These are phyloP conservation scores for Hyalella azteca DNA, from an alignment of 2,888 invertebrate genomes.

Conservation along the genomic window DNA sequence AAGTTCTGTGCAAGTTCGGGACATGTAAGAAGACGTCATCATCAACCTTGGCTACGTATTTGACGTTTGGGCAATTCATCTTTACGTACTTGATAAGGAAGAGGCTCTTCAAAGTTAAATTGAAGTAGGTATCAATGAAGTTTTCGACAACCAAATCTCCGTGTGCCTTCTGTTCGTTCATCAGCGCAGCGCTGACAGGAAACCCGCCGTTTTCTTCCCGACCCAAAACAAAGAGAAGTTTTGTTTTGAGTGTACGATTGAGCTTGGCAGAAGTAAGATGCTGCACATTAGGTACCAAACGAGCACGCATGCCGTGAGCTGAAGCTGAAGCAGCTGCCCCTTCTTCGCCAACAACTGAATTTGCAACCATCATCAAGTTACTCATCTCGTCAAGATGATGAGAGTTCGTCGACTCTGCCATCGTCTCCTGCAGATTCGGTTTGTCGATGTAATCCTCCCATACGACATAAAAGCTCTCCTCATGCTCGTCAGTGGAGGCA, in stretches of 20 bases:
- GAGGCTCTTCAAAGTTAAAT: constrained; percentile 56
- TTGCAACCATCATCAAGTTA: too few relatives aligned
- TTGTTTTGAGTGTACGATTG: neutral
- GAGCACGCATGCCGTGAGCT: neutral
- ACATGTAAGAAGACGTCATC: constrained; percentile 58
- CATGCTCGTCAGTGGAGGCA: too few relatives aligned
- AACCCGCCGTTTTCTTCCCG: neutral
- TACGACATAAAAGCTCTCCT: too few relatives aligned
- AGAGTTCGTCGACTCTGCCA: too few relatives aligned
- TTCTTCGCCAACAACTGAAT: too few relatives aligned
- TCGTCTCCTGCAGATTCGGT: too few relatives aligned
- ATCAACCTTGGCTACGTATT: constrained; percentile 54
- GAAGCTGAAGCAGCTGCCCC: neutral
- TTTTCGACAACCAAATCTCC: constrained; percentile 56
- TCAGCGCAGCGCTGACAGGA: neutral
- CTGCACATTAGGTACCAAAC: neutral
- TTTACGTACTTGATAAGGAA: constrained; percentile 56
- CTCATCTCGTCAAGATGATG: too few relatives aligned
- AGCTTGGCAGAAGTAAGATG: neutral
- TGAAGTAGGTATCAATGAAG: constrained; percentile 57
- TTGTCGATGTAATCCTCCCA: neutral
- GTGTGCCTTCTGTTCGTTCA: constrained; percentile 38
- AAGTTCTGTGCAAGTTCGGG: constrained; percentile 44
- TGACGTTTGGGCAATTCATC: constrained; percentile 45
- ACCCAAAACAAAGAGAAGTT: constrained; percentile 13